Evolutionary conservation across 30 jellyfish, hydroid and myxozoan genomes (phyloP), one percentile per base, ranked within the genome.

Genomic region (Aurelia sp.): DNA sequence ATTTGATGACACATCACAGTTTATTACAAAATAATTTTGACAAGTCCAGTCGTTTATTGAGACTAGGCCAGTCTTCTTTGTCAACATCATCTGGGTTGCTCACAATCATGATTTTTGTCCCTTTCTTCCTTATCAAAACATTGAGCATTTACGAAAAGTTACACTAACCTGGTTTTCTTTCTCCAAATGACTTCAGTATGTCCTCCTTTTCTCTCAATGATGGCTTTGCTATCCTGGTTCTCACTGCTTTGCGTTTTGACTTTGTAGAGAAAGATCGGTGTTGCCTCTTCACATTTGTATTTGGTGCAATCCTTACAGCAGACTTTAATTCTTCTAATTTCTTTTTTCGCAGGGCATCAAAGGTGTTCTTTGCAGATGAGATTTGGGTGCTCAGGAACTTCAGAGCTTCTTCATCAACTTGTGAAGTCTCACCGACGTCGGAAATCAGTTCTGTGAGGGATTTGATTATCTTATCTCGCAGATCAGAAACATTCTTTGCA

Each of bases 141-240:
- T 6, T 63, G 74, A 63, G 33, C 74, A 63, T 63, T 16, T 40
- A 63, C 74, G 33, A 40, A 63, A 63, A 8, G 74, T 63, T 63
- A 63, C 30, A 63, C 74, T 63, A 63, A 63, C 74, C 74, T 63
- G 74, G 18, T 63, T 63, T 63, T 63, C 74, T 63, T 63, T 63
- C 74, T 63, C 74, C 17, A 12, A 63, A 40, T 63, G 74, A 6
- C 74, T 63, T 63, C 33, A 63, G 18, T 63, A 63, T 15, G 74
- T 63, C 74, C 74, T 63, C 74, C 74, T 63, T 63, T 63, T 63
- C 74, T 63, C 74, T 63, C 74, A 63, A 40, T 40, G 74, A 63
- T 16, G 74, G 74, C 74, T 63, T 63, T 63, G 74, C 74, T 63
- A 63, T 63, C 74, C 74, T 63, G 74, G 79, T 67, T 30, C 79